phyloP scores from a whole-genome alignment of 2,113 vertebrate genomes.

The Leucoraja erinaceus region DNA sequence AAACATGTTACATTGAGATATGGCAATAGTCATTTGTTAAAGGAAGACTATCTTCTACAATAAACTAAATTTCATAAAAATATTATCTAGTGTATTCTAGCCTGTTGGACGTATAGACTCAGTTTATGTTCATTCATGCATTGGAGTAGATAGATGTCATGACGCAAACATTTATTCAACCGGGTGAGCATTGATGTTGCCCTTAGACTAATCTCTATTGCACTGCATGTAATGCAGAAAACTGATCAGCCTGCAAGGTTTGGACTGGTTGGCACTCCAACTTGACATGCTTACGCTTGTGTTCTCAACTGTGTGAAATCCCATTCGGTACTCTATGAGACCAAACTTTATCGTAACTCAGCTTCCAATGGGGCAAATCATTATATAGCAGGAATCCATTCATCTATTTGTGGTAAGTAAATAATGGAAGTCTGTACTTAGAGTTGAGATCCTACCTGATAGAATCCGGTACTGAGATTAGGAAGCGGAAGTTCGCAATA shows the following conservation, averaged over 20 bases:
- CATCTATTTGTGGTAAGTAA: background rate
- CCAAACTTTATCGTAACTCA: background rate
- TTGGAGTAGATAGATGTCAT: slow-evolving; percentile 40
- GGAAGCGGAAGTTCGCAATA: background rate
- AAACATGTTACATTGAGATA: slow-evolving; percentile 21
- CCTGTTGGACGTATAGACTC: slow-evolving; percentile 33
- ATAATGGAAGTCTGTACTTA: too few relatives aligned
- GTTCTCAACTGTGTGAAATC: background rate
- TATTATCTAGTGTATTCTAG: background rate
- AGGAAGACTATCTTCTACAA: slow-evolving; percentile 59
- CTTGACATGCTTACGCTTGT: slow-evolving; percentile 2
- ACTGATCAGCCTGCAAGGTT: background rate
- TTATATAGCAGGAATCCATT: background rate
- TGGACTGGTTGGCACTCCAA: background rate
- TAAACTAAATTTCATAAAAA: slow-evolving; percentile 43
- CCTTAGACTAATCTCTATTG: background rate
- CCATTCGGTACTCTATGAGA: background rate
- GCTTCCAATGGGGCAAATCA: background rate
- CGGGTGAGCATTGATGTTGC: background rate
- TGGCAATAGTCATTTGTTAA: slow-evolving; percentile 48
- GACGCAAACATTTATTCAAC: slow-evolving; percentile 4
- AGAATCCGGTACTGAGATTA: background rate
- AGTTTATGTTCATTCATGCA: slow-evolving; percentile 38
- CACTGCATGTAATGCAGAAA: background rate
- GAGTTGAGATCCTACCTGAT: background rate